A percentile compares a stretch with the other conserved stretches of the same genome.
These are phyloP conservation scores for Epirrhoe tristata DNA, from an alignment of 2,888 invertebrate genomes.

Conservation along the genomic window DNA sequence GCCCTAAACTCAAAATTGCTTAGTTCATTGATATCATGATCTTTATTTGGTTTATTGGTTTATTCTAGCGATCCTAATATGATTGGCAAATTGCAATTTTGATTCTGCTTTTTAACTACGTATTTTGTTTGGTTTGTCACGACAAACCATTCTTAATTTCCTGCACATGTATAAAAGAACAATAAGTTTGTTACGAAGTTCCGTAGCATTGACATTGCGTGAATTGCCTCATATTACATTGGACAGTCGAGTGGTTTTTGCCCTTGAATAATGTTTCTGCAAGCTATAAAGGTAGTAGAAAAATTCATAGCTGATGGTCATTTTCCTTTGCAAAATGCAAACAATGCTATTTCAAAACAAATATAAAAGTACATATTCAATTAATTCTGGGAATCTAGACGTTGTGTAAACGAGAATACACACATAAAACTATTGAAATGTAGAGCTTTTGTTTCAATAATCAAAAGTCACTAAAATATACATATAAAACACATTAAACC, in stretches of 20 bases:
- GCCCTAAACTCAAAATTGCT: too few species aligned
- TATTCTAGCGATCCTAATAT: too few species aligned
- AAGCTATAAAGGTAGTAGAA: slow-evolving; percentile 33
- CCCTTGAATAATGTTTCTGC: slow-evolving; percentile 42
- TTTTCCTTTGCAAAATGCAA: slow-evolving; percentile 9
- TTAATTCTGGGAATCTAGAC: neutral
- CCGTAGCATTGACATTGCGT: slow-evolving; percentile 46
- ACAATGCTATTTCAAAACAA: slow-evolving; percentile 1
- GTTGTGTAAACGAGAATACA: neutral
- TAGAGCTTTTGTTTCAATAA: neutral
- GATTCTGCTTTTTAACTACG: neutral
- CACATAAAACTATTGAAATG: slow-evolving; percentile 1
- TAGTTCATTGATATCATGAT: too few species aligned
- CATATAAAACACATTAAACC: neutral
- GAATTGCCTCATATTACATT: slow-evolving; percentile 38
- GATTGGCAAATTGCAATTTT: too few species aligned
- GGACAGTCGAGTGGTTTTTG: slow-evolving; percentile 38
- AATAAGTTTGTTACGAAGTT: slow-evolving; percentile 32
- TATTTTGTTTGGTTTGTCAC: neutral
- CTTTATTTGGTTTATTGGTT: too few species aligned
- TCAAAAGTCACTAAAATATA: neutral
- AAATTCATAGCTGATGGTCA: slow-evolving; percentile 16
- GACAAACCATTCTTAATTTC: slow-evolving; percentile 8
- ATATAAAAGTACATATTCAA: neutral
- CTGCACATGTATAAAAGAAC: slow-evolving; percentile 25